phyloP scores from a whole-genome alignment of 2,888 invertebrate species.

The Temnothorax unifasciatus region DNA sequence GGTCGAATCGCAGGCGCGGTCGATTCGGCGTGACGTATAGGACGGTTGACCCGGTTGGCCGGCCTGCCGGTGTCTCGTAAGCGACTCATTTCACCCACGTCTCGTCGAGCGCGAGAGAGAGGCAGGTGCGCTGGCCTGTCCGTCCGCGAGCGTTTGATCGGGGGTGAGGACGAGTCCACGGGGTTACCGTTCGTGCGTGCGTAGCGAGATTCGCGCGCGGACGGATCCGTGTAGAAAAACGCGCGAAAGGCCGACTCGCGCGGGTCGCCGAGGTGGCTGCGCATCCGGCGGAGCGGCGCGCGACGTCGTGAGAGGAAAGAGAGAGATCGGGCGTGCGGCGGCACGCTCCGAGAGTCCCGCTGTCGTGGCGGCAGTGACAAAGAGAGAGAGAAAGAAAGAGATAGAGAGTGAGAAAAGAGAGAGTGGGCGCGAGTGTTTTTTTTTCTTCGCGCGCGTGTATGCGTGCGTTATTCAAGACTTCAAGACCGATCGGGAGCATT shows the following conservation, averaged over 20 bases:
- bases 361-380: slow-evolving; percentile 25
- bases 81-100: slow-evolving; percentile 77
- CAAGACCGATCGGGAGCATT: too few species aligned
- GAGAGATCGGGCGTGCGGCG: slow-evolving; percentile 24
- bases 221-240: slow-evolving; percentile 26
- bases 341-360: slow-evolving; percentile 37
- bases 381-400: not conserved
- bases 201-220: slow-evolving; percentile 28
- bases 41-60: slow-evolving; percentile 65
- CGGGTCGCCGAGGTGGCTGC: not conserved
- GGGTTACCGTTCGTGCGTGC: slow-evolving; percentile 62
- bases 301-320: not conserved
- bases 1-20: too few species aligned
- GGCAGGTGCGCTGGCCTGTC: slow-evolving; percentile 76
- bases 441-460: too few species aligned
- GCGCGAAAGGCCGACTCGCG: not conserved
- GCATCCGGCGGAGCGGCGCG: not conserved
- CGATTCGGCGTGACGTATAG: not conserved
- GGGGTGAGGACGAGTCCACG: slow-evolving; percentile 63
- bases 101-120: slow-evolving; percentile 78
- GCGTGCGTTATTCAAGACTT: too few species aligned
- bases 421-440: slow-evolving; percentile 20
- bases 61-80: slow-evolving; percentile 68
- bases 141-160: slow-evolving; percentile 75
- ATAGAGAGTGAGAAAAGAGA: not conserved